phyloP scores from a whole-genome alignment of 1,140 invertebrate genomes.

The Leptopilina boulardi region DNA sequence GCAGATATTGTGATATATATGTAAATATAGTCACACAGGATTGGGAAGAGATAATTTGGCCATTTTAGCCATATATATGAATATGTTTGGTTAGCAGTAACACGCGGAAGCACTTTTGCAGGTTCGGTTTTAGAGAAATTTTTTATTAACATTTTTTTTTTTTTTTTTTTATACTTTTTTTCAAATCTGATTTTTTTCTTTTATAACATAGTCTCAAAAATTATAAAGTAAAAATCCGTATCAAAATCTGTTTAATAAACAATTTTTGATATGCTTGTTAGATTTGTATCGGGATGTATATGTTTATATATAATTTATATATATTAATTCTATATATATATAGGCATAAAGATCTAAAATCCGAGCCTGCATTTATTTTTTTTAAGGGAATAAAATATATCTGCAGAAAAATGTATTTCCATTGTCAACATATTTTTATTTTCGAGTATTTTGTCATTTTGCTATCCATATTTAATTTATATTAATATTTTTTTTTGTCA shows the following conservation, averaged over 20 bases:
- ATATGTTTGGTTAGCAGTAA: neutral
- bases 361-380: conserved; percentile 3
- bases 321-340: neutral
- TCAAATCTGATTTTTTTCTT: neutral
- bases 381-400: neutral
- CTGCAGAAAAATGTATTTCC: neutral
- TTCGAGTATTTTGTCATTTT: conserved; percentile 28
- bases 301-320: too few relatives aligned
- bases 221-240: neutral
- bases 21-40: neutral
- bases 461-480: conserved; percentile 22
- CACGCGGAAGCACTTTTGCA: conserved; percentile 4
- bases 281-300: neutral
- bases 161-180: too few relatives aligned
- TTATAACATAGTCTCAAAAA: neutral
- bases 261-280: conserved; percentile 20
- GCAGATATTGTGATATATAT: neutral
- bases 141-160: neutral
- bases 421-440: conserved; percentile 34
- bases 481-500: neutral
- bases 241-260: neutral
- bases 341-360: neutral
- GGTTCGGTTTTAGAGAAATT: neutral
- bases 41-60: conserved; percentile 14
- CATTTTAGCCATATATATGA: neutral